Conservation (phyloP, 1,140 invertebrate species). For the Ctenoplectra terminalis region DNA sequence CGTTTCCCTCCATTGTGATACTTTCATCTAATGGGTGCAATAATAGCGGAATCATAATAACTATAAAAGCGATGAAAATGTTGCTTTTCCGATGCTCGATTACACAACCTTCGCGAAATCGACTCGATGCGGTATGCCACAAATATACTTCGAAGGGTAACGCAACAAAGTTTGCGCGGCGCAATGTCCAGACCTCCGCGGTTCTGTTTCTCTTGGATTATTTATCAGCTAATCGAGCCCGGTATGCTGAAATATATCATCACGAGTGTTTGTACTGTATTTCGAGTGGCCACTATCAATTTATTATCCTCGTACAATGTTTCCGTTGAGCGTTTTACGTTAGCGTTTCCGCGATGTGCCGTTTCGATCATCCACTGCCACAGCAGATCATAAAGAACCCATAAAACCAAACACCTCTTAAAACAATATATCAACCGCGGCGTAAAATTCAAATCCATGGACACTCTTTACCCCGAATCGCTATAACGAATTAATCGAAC, state of each 20-base stretch:
- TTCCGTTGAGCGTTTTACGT: conserved; percentile 25
- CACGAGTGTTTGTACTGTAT: conserved; percentile 36
- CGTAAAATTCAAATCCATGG: background rate
- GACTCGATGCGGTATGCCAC: background rate
- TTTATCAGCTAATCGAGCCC: conserved; percentile 33
- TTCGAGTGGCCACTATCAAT: conserved; percentile 26
- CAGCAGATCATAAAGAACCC: background rate
- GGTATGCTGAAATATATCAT: conserved; percentile 30
- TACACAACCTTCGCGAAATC: background rate
- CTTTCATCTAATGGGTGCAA: background rate
- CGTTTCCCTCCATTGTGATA: conserved; percentile 4
- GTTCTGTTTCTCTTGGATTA: conserved; percentile 29
- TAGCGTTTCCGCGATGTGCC: background rate
- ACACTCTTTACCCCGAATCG: too few species aligned
- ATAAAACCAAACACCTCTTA: background rate
- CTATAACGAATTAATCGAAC: background rate
- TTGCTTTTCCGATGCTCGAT: background rate
- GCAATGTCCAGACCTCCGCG: background rate
- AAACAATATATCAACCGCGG: background rate
- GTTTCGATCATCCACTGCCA: background rate
- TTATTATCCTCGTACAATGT: conserved; percentile 30
- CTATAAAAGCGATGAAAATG: background rate
- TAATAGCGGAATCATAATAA: background rate
- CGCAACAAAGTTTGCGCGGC: background rate
- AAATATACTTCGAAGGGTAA: background rate